A percentile compares a stretch with the other conserved stretches of the same genome.
Conservation (phyloP, 2,888 invertebrate genomes). For the Xestia c-nigrum region DNA sequence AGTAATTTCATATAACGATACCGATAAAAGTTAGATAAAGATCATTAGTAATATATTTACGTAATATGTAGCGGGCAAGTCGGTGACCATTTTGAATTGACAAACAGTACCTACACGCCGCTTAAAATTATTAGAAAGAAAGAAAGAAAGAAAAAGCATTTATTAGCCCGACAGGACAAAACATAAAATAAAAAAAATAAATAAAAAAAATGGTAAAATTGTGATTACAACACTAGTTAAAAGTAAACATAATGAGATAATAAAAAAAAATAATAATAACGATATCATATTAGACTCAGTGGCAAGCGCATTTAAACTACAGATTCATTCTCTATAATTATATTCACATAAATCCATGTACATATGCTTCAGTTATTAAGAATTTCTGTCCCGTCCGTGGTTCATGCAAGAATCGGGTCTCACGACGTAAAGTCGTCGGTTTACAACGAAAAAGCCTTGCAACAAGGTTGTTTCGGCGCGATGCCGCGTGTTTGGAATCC, state of each 20-base stretch:
- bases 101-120: constrained; percentile 18
- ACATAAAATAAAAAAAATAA: too few relatives aligned
- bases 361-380: constrained; percentile 55
- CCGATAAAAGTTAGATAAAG: constrained; percentile 7
- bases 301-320: constrained; percentile 41
- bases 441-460: constrained; percentile 83
- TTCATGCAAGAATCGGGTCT: constrained; percentile 60
- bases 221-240: too few relatives aligned
- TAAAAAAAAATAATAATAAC: too few relatives aligned
- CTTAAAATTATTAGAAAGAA: constrained; percentile 35
- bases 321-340: constrained; percentile 49
- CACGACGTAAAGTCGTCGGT: constrained; percentile 72
- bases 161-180: too few relatives aligned
- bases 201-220: too few relatives aligned
- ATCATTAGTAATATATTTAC: constrained; percentile 30
- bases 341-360: constrained; percentile 49
- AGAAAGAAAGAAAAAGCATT: too few relatives aligned
- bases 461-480: constrained; percentile 84
- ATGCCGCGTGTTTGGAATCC: constrained; percentile 82
- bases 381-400: constrained; percentile 59
- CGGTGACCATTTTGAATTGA: constrained; percentile 3
- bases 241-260: too few relatives aligned
- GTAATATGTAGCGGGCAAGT: constrained; percentile 17
- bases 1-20: constrained; percentile 6
- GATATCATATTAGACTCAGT: constrained; percentile 41